phyloP scores from a whole-genome alignment of 2,888 invertebrate genomes.

The Spodoptera picta region DNA sequence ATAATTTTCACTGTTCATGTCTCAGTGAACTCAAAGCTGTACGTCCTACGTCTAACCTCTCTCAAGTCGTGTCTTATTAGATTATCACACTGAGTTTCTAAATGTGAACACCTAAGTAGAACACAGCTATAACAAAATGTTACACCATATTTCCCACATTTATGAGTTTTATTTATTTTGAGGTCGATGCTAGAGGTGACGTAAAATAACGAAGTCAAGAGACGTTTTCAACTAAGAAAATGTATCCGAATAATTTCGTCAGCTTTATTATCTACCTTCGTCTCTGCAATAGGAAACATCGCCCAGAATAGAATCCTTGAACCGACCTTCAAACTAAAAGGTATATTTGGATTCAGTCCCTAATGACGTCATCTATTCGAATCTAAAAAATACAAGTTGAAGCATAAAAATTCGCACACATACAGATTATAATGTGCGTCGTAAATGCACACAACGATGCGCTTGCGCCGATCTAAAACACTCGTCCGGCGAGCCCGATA shows the following conservation, averaged over 20 bases:
- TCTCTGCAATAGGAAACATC: constrained; percentile 1
- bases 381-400: constrained; percentile 65
- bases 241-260: neutral
- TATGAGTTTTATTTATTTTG: too few species aligned
- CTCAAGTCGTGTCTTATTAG: too few species aligned
- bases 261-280: neutral
- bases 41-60: too few species aligned
- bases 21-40: too few species aligned
- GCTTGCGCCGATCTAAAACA: constrained; percentile 82
- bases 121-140: too few species aligned
- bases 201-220: too few species aligned
- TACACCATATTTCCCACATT: too few species aligned
- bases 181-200: too few species aligned
- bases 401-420: constrained; percentile 60
- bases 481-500: constrained; percentile 80
- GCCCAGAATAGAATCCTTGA: constrained; percentile 12
- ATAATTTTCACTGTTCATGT: too few species aligned
- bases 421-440: constrained; percentile 47
- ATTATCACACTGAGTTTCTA: too few species aligned
- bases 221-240: too few species aligned
- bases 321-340: constrained; percentile 29
- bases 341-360: constrained; percentile 15
- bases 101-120: too few species aligned
- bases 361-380: constrained; percentile 59
- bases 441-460: constrained; percentile 60